phyloP scores from a whole-genome alignment of 2,888 invertebrate species.

The Lissocephala sabroskyi region DNA sequence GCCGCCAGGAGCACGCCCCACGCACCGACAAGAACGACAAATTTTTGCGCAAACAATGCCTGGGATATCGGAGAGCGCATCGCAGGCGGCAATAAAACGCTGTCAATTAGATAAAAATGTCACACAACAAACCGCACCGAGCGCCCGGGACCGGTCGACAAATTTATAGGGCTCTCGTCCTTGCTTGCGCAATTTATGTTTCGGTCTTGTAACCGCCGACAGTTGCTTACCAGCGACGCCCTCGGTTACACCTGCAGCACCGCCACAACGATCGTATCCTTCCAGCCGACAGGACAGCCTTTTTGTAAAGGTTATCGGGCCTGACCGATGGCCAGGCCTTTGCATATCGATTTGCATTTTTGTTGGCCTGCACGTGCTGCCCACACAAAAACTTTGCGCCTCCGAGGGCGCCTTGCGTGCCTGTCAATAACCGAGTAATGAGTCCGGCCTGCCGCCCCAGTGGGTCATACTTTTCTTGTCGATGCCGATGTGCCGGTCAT shows the following conservation, averaged over 20 bases:
- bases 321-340: slow-evolving; percentile 41
- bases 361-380: slow-evolving; percentile 3
- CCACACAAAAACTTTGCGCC: slow-evolving; percentile 2
- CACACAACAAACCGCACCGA: slow-evolving; percentile 68
- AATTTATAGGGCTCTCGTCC: slow-evolving; percentile 51
- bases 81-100: slow-evolving; percentile 44
- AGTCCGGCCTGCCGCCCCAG: too few relatives aligned
- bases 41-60: slow-evolving; percentile 23
- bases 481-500: too few relatives aligned
- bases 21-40: slow-evolving; percentile 20
- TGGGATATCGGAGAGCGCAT: background rate
- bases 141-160: slow-evolving; percentile 19
- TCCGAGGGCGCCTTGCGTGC: slow-evolving; percentile 57
- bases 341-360: slow-evolving; percentile 58
- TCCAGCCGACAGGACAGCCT: background rate
- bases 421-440: slow-evolving; percentile 52
- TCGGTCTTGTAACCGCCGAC: slow-evolving; percentile 29
- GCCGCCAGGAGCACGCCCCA: slow-evolving; percentile 65
- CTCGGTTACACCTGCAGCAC: slow-evolving; percentile 53
- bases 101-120: slow-evolving; percentile 71
- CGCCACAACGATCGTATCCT: slow-evolving; percentile 37
- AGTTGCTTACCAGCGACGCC: slow-evolving; percentile 57
- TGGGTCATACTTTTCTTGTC: too few relatives aligned
- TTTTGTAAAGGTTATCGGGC: slow-evolving; percentile 38
- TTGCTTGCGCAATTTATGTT: slow-evolving; percentile 53